Evolutionary conservation across 2,888 invertebrate species (phyloP).

Genomic region (Dynastes maya): DNA sequence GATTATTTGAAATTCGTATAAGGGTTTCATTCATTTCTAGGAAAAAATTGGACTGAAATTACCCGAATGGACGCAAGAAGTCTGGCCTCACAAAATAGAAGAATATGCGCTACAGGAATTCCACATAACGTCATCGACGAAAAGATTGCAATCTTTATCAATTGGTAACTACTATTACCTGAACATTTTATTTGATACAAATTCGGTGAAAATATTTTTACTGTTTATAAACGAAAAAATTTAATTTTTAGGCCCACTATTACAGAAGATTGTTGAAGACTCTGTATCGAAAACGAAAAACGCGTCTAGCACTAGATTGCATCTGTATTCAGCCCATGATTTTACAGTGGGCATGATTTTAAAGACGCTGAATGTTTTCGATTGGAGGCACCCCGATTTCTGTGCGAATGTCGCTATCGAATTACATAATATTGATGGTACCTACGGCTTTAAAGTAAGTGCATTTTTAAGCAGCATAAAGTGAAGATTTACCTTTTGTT

Average conservation of each 20-base stretch:
- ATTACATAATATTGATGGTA: constrained; percentile 46
- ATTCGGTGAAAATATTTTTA: constrained; percentile 1
- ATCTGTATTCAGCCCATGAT: constrained; percentile 50
- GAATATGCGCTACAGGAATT: constrained; percentile 62
- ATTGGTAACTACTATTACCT: constrained; percentile 10
- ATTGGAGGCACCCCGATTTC: constrained; percentile 37
- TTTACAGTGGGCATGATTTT: constrained; percentile 48
- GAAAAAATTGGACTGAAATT: constrained; percentile 58
- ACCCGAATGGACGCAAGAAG: constrained; percentile 64
- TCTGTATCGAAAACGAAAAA: constrained; percentile 38
- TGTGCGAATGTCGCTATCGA: constrained; percentile 46
- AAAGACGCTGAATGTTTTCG: constrained; percentile 33
- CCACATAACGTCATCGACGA: constrained; percentile 55
- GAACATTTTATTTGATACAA: background rate
- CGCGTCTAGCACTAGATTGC: constrained; percentile 29
- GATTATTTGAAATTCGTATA: background rate
- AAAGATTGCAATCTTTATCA: constrained; percentile 14
- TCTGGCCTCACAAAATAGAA: constrained; percentile 60
- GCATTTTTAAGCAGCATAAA: constrained; percentile 42
- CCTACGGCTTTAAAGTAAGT: constrained; percentile 44
- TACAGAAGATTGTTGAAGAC: constrained; percentile 47
- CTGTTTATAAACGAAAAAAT: background rate
- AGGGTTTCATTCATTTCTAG: constrained; percentile 21
- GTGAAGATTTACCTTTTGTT: too few species aligned
- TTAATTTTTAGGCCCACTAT: constrained; percentile 23